Base-by-base conservation (phyloP, 2,888 invertebrate genomes). In the Caenorhabditis afra region DNA sequence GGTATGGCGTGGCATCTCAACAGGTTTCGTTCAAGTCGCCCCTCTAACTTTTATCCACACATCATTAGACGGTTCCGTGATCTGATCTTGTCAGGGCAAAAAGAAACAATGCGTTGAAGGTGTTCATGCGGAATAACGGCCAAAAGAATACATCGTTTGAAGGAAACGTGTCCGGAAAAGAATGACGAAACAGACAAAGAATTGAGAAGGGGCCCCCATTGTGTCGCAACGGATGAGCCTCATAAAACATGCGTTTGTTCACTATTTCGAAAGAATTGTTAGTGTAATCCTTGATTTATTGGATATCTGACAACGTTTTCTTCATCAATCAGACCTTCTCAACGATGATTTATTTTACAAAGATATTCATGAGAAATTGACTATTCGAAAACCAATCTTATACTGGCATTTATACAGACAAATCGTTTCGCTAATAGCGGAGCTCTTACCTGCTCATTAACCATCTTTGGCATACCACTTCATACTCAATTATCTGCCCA, bases 1-100 rank as follows among this genome's bases (percentile, higher is more conserved):
- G n/a, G n/a, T n/a, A n/a, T n/a, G n/a, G n/a, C n/a, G 10, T 50
- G 50, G 58, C 62, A 66, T 61, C 66, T 52, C 52, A 41, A 67
- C 66, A 75, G 75, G 68, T 67, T 75, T 68, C 53, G 53, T 62
- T 29, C 29, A 7, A n/a, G n/a, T n/a, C n/a, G 29, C 29, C 41
- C 59, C n/a, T n/a, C n/a, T n/a, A 66, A 75, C 53, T 66, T 66
- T 53, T 52, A 67, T 57, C 45, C 62, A 55, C 62, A 55, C 66
- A 66, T 55, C 53, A 55, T 66, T 61, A 67, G 59, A 66, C 53
- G 53, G 53, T 75, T 75, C 66, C 65, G 61, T 66, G 66, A 47
- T 75, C 47, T 62, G 59, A 53, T 61, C 49, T 39, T 23, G 22
- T 23, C 44, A 8, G 14, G 55, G 22, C 61, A 18, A 35, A 37